phyloP scores from a whole-genome alignment of 2,113 vertebrate genomes.

The Axis porcinus region DNA sequence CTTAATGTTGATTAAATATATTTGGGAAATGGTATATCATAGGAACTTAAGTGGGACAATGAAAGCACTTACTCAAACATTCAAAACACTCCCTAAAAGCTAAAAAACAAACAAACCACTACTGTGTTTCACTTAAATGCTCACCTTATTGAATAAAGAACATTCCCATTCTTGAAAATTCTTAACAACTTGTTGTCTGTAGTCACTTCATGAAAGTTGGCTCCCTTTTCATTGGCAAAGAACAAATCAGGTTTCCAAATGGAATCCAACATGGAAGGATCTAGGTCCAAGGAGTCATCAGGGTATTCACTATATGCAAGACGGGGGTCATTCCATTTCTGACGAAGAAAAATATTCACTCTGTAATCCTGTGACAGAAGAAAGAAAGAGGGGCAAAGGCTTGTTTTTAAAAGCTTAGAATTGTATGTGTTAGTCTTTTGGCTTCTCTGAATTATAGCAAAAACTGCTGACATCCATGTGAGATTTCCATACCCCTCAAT shows the following conservation, averaged over 20 bases:
- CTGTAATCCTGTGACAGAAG: slow-evolving; percentile 89
- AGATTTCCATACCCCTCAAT: background rate
- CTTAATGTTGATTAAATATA: background rate
- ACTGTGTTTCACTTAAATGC: slow-evolving; percentile 15
- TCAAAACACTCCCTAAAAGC: background rate
- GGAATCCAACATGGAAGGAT: slow-evolving; percentile 97
- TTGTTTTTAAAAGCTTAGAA: background rate
- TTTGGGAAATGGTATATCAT: background rate
- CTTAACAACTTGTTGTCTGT: slow-evolving; percentile 96
- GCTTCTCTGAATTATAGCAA: background rate
- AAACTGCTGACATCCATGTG: background rate
- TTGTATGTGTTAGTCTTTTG: background rate
- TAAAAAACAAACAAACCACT: background rate
- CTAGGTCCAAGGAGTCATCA: slow-evolving; percentile 96
- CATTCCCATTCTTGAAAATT: slow-evolving; percentile 98
- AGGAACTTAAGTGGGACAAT: background rate
- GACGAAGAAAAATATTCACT: slow-evolving; percentile 97
- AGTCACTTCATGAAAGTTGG: slow-evolving; percentile 97
- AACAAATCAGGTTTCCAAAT: slow-evolving; percentile 99
- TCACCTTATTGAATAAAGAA: slow-evolving; percentile 97
- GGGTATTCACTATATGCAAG: slow-evolving; percentile 96
- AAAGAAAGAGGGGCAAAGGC: background rate
- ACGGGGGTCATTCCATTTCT: slow-evolving; percentile 97
- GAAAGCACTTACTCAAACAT: background rate
- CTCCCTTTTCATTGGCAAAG: slow-evolving; percentile 98